Percentiles rank a stretch among this genome's conserved stretches.
phyloP scores from a whole-genome alignment of 2,113 vertebrate genomes.

The Solea solea region DNA sequence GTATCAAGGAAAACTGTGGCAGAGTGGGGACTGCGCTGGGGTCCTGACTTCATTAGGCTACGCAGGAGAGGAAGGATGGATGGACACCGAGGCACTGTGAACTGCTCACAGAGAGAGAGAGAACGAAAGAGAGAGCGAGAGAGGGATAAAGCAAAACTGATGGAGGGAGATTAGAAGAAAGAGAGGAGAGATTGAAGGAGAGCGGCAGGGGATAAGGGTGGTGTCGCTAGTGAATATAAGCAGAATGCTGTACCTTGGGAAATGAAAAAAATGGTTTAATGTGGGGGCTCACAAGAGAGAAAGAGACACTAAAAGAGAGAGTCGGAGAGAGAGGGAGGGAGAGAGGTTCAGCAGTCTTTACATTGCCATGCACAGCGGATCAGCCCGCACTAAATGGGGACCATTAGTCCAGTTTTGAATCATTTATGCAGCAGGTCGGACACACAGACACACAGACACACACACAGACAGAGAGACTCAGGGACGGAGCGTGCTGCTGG shows the following conservation, averaged over 20 bases:
- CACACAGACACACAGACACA: conserved; percentile 61
- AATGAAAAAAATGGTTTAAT: conserved; percentile 73
- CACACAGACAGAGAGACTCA: conserved; percentile 52
- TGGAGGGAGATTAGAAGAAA: conserved; percentile 36
- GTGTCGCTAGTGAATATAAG: conserved; percentile 63
- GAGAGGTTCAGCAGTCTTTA: conserved; percentile 32
- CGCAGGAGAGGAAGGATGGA: conserved; percentile 90
- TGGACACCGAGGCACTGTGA: conserved; percentile 88
- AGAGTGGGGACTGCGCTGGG: conserved; percentile 91
- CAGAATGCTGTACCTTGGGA: conserved; percentile 70
- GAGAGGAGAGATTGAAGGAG: conserved; percentile 38
- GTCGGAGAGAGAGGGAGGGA: conserved; percentile 39
- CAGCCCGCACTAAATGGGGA: conserved; percentile 69
- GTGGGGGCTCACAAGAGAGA: conserved; percentile 47
- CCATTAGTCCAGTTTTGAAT: conserved; percentile 80
- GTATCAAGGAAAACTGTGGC: conserved; percentile 91
- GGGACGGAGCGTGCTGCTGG: conserved; percentile 42
- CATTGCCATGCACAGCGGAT: conserved; percentile 69
- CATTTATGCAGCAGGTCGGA: conserved; percentile 70
- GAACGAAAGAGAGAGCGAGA: background rate
- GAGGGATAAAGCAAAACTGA: conserved; percentile 61
- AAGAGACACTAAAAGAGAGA: conserved; percentile 38
- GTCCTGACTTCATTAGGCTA: conserved; percentile 99
- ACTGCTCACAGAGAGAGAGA: conserved; percentile 67
- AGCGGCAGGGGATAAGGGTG: conserved; percentile 32